phyloP scores from a whole-genome alignment of 2,888 invertebrate species.

The Drosophila picticornis region DNA sequence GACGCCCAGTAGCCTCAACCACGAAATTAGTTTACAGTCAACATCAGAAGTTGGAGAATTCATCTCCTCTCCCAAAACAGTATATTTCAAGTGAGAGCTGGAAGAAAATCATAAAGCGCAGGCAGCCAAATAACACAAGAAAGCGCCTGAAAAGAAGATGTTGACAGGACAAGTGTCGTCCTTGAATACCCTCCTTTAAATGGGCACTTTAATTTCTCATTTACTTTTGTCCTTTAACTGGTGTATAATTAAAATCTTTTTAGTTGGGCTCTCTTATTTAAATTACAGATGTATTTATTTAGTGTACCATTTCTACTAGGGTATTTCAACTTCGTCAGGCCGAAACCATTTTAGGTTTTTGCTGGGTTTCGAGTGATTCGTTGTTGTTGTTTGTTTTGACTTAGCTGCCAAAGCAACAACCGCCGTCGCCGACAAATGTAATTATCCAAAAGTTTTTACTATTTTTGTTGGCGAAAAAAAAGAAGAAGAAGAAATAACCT shows the following conservation, averaged over 20 bases:
- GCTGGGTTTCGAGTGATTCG: not conserved
- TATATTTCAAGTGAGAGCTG: not conserved
- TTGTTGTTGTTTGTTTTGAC: slow-evolving; percentile 23
- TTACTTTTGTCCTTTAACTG: not conserved
- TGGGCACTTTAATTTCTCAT: too few species aligned
- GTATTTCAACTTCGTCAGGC: not conserved
- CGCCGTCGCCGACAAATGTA: slow-evolving; percentile 65
- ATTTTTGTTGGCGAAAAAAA: slow-evolving; percentile 45
- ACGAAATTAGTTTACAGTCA: slow-evolving; percentile 39
- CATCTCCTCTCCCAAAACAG: not conserved
- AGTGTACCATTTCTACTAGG: not conserved
- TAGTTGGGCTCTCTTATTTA: not conserved
- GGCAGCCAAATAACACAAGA: not conserved
- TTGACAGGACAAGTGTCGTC: not conserved
- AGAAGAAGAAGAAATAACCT: slow-evolving; percentile 12
- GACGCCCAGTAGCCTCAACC: slow-evolving; percentile 11
- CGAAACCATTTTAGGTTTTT: too few species aligned
- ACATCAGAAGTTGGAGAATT: slow-evolving; percentile 10
- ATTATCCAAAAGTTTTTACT: slow-evolving; percentile 77
- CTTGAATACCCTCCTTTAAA: not conserved
- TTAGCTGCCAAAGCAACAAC: slow-evolving; percentile 61
- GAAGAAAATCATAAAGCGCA: not conserved
- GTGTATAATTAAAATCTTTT: too few species aligned
- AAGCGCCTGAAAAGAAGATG: not conserved
- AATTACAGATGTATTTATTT: not conserved